phyloP scores from a whole-genome alignment of 2,888 invertebrate species.

The Neocrepidodera transversa region DNA sequence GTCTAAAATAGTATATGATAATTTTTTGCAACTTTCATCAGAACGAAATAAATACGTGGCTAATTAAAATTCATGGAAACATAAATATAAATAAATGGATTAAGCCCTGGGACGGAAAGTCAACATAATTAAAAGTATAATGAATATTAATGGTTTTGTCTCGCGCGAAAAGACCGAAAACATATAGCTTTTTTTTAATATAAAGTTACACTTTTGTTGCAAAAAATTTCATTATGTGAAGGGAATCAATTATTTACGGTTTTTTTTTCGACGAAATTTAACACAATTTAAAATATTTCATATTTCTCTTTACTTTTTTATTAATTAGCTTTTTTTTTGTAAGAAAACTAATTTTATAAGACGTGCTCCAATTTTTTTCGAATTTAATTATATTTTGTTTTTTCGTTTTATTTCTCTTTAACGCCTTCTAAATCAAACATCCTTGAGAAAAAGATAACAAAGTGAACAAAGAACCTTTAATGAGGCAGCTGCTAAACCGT shows the following conservation, averaged over 20 bases:
- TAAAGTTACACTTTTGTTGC: conserved; percentile 29
- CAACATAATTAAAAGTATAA: conserved; percentile 56
- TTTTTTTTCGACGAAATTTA: neutral
- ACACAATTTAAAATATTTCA: no score
- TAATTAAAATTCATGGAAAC: conserved; percentile 56
- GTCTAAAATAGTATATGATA: no score
- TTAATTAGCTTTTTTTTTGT: no score
- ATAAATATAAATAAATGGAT: conserved; percentile 57
- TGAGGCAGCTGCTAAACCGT: conserved; percentile 18
- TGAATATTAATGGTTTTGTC: conserved; percentile 54
- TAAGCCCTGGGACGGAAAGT: conserved; percentile 53
- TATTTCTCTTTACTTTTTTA: no score
- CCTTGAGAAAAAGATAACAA: conserved; percentile 6
- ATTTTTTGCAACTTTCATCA: conserved; percentile 5
- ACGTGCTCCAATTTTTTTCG: neutral
- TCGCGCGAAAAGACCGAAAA: conserved; percentile 46
- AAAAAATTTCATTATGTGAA: conserved; percentile 20
- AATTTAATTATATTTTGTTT: neutral
- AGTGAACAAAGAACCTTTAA: conserved; percentile 13
- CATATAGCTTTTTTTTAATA: conserved; percentile 40
- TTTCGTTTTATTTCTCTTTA: conserved; percentile 15
- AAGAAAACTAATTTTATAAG: no score
- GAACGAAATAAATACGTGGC: conserved; percentile 11
- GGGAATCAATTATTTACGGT: conserved; percentile 8
- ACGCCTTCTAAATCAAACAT: conserved; percentile 11